Base-by-base conservation (phyloP, 2,113 vertebrate species). In the Todiramphus chloris region DNA sequence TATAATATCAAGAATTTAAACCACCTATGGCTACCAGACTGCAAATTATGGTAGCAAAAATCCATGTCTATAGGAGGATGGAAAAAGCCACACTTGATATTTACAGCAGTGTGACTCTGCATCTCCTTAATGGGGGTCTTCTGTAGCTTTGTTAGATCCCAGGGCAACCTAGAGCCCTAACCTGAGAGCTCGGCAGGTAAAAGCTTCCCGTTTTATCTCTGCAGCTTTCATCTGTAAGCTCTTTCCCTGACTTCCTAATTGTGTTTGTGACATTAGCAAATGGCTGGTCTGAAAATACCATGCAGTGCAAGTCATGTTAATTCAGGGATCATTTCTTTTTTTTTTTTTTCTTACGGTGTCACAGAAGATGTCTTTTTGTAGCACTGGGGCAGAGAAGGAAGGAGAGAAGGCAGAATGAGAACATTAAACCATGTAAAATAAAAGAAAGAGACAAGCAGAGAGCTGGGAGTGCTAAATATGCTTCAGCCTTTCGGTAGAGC, bases 151-250 rank as follows among this genome's bases (percentile, higher is more conserved):
- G 69, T 83, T 86, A 92, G 80, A 90, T 96, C 72, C 0, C 3
- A 73, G 84, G 73, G 64, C 83, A 93, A 75, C 77, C 69, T 96
- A 89, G 92, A 94, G 89, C 79, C 79, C 88, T 92, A 87, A 94
- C 88, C 82, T 86, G 82, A 28, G 85, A 85, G 76, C 88, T 39
- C 95, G 88, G 53, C 92, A 94, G 96, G 93, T 94, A 91, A 96
- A 94, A 97, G 86, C 94, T 94, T 94, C 96, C 50, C 58, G 15
- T 83, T 93, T 94, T 94, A 87, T 96, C 91, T 95, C 83, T 93
- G 62, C 81, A 87, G 89, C 91, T 92, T 93, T 93, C 72, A 41
- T 94, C 83, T 92, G 39, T 31, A 59, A 90, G 66, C 77, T 80
- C 75, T 90, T 93, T 37, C 33, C 39, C 21, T 76, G 90, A 90